These are phyloP conservation scores for Campylomormyrus tamandua DNA, from an alignment of 2,113 vertebrate species.

Conservation along the genomic window DNA sequence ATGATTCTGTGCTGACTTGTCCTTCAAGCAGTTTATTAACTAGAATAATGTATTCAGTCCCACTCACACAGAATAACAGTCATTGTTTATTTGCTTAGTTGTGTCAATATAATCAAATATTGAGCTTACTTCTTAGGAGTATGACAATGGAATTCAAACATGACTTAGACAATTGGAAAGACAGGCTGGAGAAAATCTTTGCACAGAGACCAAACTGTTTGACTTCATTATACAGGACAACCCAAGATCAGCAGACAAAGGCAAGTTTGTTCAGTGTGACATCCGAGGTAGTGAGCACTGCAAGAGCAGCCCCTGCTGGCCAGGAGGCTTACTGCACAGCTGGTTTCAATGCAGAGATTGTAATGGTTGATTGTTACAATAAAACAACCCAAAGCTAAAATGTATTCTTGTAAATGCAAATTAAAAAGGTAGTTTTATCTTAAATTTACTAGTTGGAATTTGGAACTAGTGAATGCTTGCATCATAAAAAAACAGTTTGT, in stretches of 20 bases:
- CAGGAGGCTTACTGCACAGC: conserved; percentile 15
- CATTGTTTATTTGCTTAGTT: not conserved
- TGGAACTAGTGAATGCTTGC: not conserved
- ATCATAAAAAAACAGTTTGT: not conserved
- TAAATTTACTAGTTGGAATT: not conserved
- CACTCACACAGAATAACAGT: not conserved
- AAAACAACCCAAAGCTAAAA: not conserved
- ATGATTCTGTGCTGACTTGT: not conserved
- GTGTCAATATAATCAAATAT: not conserved
- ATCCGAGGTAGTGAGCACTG: not conserved
- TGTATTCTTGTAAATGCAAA: not conserved
- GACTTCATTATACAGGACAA: not conserved
- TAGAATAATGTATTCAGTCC: not conserved
- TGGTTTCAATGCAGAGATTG: not conserved
- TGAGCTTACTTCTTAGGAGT: not conserved
- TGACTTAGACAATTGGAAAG: not conserved
- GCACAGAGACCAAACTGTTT: not conserved
- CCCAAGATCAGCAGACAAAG: not conserved
- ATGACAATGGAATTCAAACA: not conserved
- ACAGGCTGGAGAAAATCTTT: not conserved
- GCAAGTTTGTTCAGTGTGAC: not conserved
- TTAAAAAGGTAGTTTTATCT: not conserved
- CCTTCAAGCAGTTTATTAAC: not conserved
- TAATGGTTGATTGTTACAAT: conserved; percentile 1
- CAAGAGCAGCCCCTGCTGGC: conserved; percentile 25